Evolutionary conservation across 2,797 vertebrate species (phyloP), one percentile per base, ranked within the genome.

Genomic region (Brotula barbata): DNA sequence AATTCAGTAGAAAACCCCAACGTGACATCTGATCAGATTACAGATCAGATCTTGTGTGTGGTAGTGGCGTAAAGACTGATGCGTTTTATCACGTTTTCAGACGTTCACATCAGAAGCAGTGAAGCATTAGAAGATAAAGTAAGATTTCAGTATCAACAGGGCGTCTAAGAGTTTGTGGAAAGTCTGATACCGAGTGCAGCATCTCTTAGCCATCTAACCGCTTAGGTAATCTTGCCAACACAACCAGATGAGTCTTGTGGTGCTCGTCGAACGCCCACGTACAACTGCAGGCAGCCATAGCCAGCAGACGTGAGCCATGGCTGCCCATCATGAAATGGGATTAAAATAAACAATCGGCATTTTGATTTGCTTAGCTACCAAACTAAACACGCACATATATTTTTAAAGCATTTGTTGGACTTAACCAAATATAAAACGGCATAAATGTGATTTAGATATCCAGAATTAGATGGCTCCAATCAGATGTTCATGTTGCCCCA

Each of bases 21-120:
- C n/a, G n/a, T n/a, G n/a, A n/a, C n/a, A n/a, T n/a, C n/a, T n/a
- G n/a, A n/a, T n/a, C n/a, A n/a, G n/a, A n/a, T n/a, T n/a, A n/a
- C n/a, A n/a, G n/a, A n/a, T n/a, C 71, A 84, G 74, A 79, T 78
- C 61, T 70, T 72, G 46, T 82, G 76, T 79, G 62, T 31, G 44
- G 61, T 5, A 39, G 52, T 64, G 63, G 60, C 79, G 72, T 58
- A 62, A 57, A 85, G 83, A 89, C 82, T 76, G 82, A 86, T 88
- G 83, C 78, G 80, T 77, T 82, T 82, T 84, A 80, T 87, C 82
- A 85, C 80, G 73, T n/a, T 90, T 89, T 91, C 89, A 92, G 82
- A 85, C 88, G 43, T 56, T 75, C 43, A 68, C 34, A 17, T 12
- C 13, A 10, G 3, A n/a, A 36, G 34, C 34, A 14, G 2, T 10